Evolutionary conservation across 2,113 vertebrate species (phyloP), one percentile per base, ranked within the genome.

Genomic region (Chunga burmeisteri): DNA sequence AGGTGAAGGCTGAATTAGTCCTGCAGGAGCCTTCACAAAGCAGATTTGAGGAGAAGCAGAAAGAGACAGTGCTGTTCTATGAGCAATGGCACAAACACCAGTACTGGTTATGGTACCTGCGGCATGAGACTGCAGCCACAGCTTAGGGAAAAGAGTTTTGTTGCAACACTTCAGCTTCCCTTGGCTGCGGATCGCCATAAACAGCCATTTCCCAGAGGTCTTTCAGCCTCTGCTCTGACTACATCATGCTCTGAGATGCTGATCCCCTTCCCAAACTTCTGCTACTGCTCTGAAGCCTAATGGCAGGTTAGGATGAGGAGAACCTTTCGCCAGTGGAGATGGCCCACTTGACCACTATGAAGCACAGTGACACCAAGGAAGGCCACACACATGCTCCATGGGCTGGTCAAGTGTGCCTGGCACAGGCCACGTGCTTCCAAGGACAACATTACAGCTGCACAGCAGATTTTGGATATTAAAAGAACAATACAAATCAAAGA

Each of bases 51-150:
- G 40, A 66, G 34, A n/a, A 61, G 27, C 13, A 66, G 29, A 32
- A 74, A 50, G n/a, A 44, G 56, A 34, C 32, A 36, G 19, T 7
- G 32, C 46, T 77, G 47, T 23, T 56, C 27, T 32, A 17, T 52
- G 16, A 50, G 16, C 0, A 0, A 30, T 1, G 8, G 14, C 62
- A 49, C 44, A 23, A 59, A 30, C 16, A 3, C 32, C 14, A 46
- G 20, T 14, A 55, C 36, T 0, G 1, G 49, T 73, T 73, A 44
- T 0, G 1, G 15, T 21, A n/a, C 50, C 22, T 30, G 44, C 0
- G 1, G 18, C 50, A 18, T 1, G 12, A 70, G 32, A 49, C 53
- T 52, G 18, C 0, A 1, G 71, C 23, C n/a, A 40, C 32, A 50
- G 17, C 19, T 4, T 59, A 13, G 18, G 27, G 13, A 30, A 19